Conservation (phyloP, 2,888 invertebrate species). For the Phytoseiulus persimilis region DNA sequence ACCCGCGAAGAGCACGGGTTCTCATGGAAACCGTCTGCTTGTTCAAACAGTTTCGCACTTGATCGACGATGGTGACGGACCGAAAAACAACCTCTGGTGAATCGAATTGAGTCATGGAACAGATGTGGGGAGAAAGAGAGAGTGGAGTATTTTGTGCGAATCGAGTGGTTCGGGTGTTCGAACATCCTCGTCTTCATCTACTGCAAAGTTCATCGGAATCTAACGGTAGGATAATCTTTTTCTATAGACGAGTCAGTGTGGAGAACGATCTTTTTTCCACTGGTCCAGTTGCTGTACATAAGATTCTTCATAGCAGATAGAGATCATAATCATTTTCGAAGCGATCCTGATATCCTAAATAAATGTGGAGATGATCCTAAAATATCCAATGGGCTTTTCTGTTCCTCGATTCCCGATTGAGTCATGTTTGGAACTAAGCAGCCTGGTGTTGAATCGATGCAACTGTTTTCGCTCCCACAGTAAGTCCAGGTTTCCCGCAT, state of each 20-base stretch:
- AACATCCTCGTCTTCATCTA: background rate
- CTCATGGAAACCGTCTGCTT: too few relatives aligned
- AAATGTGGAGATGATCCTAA: background rate
- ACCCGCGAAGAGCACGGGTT: too few relatives aligned
- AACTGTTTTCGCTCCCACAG: too few relatives aligned
- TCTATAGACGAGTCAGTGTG: background rate
- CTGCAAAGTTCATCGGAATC: background rate
- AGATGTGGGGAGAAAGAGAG: background rate
- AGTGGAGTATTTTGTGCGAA: background rate
- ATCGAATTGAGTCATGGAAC: background rate
- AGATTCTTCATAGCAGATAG: background rate
- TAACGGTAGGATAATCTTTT: background rate
- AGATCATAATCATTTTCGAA: background rate
- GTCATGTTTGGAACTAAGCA: too few relatives aligned
- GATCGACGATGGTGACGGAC: too few relatives aligned
- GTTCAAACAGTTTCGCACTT: too few relatives aligned
- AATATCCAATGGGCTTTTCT: too few relatives aligned
- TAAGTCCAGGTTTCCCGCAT: too few relatives aligned
- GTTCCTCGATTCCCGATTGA: too few relatives aligned
- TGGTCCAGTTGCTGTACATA: constrained; percentile 5
- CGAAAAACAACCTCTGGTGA: background rate
- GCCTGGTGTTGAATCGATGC: too few relatives aligned
- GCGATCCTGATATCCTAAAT: background rate
- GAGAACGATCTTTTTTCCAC: background rate
- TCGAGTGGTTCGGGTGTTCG: background rate